Conservation (phyloP, 2,113 vertebrate genomes). For the Hemiscyllium ocellatum region DNA sequence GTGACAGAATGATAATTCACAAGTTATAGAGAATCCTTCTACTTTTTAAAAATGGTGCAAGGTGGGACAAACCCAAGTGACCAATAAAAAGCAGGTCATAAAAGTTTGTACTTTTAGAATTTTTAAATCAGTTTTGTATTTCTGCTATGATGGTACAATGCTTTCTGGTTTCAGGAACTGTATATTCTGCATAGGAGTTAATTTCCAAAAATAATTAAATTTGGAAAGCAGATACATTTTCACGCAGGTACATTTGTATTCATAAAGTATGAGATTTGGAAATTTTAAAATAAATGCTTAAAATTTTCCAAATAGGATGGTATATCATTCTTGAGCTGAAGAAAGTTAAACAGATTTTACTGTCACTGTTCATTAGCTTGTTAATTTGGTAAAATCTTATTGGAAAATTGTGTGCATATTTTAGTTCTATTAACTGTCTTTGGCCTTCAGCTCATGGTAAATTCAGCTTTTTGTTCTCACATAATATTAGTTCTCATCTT, state of each 20-base stretch:
- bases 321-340: neutral
- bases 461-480: too few relatives aligned
- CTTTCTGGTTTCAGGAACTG: neutral
- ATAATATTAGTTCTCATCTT: too few relatives aligned
- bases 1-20: neutral
- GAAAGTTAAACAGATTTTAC: neutral
- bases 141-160: neutral
- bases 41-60: neutral
- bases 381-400: too few relatives aligned
- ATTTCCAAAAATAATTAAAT: too few relatives aligned
- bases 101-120: neutral
- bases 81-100: neutral
- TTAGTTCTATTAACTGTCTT: too few relatives aligned
- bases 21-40: neutral
- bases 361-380: too few relatives aligned
- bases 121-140: neutral
- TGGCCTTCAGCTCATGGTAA: too few relatives aligned
- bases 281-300: neutral
- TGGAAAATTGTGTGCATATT: too few relatives aligned
- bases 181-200: too few relatives aligned
- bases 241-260: neutral
- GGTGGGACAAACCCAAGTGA: neutral
- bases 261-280: neutral
- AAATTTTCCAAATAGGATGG: neutral
- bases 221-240: too few relatives aligned